These are phyloP conservation scores for Drosophila navojoa DNA, from an alignment of 1,140 invertebrate genomes.

Conservation along the genomic window DNA sequence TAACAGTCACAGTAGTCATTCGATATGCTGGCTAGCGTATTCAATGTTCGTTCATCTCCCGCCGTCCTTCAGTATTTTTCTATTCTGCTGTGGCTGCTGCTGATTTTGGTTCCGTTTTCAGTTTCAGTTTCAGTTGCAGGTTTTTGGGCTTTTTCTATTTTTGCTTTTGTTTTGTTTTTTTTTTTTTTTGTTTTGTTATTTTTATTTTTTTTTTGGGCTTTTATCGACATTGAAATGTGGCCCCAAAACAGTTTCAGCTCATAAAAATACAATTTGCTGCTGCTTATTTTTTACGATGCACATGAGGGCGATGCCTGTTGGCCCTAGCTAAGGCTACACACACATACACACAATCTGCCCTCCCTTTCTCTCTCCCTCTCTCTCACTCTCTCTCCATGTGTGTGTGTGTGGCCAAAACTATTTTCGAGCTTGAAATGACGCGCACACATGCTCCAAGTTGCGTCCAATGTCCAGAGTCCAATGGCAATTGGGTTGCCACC, in stretches of 20 bases:
- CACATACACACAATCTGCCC: not conserved
- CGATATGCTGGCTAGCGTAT: not conserved
- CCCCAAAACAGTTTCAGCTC: conserved; percentile 82
- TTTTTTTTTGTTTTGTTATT: conserved; percentile 11
- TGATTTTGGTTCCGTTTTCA: conserved; percentile 14
- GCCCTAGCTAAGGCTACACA: conserved; percentile 32
- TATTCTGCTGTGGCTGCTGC: not conserved
- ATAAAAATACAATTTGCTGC: conserved; percentile 83
- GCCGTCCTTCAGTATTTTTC: not conserved
- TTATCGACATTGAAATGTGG: conserved; percentile 82
- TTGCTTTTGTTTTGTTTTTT: conserved; percentile 7
- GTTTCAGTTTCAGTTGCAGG: conserved; percentile 13
- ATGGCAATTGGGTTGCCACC: conserved; percentile 50
- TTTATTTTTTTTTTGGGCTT: conserved; percentile 42
- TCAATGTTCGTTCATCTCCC: not conserved
- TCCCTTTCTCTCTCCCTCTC: not conserved
- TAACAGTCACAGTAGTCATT: not conserved
- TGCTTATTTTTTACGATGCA: conserved; percentile 82
- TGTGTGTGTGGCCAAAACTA: conserved; percentile 63
- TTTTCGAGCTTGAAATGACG: conserved; percentile 75
- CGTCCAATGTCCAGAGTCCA: conserved; percentile 60
- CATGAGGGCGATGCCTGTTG: conserved; percentile 71
- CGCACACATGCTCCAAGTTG: conserved; percentile 78
- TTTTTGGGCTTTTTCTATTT: conserved; percentile 17
- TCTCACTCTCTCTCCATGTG: not conserved